Evolutionary conservation across 2,797 vertebrate species (phyloP).

Genomic region (Pitangus sulphuratus): DNA sequence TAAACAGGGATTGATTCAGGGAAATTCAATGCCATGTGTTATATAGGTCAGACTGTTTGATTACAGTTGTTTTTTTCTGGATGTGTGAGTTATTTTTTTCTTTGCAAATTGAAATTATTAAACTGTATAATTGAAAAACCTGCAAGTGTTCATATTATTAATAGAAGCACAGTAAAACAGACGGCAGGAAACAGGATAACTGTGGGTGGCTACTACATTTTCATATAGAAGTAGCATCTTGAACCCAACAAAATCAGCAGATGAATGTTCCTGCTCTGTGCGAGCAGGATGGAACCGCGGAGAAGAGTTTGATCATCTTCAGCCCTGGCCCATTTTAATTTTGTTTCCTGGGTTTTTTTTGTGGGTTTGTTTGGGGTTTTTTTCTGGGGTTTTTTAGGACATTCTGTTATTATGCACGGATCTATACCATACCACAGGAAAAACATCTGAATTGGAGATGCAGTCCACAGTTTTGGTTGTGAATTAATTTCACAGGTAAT

Average conservation of each 20-base stretch:
- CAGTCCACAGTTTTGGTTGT: neutral
- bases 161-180: constrained; percentile 37
- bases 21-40: neutral
- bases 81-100: neutral
- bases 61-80: neutral
- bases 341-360: neutral
- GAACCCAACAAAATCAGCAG: constrained; percentile 11
- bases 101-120: neutral
- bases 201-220: constrained; percentile 42
- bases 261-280: neutral
- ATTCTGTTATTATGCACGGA: neutral
- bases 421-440: neutral
- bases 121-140: neutral
- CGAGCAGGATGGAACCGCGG: neutral
- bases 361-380: too few species aligned
- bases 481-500: neutral
- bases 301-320: neutral
- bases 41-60: neutral
- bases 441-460: neutral
- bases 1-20: neutral
- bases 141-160: neutral
- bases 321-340: neutral
- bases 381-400: neutral
- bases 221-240: constrained; percentile 23
- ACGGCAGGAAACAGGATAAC: constrained; percentile 44